Conservation (phyloP, 2,888 invertebrate genomes). For the Polymixis flavicincta region DNA sequence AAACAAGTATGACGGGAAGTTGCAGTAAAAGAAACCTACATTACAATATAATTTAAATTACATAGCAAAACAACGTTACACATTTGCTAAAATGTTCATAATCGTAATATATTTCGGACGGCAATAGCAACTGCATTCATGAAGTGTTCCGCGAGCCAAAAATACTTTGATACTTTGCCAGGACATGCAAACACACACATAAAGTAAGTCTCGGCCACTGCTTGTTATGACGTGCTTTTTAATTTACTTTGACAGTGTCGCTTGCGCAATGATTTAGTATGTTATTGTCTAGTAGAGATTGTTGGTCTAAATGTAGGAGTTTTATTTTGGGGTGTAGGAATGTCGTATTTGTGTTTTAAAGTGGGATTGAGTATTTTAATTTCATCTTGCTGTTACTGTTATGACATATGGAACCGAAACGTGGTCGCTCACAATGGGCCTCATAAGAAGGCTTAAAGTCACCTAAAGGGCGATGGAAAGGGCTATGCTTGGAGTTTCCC, state of each 20-base stretch:
- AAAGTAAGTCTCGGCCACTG: constrained; percentile 70
- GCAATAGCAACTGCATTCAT: constrained; percentile 84
- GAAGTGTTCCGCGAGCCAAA: constrained; percentile 86
- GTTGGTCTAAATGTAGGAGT: not conserved
- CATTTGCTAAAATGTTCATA: constrained; percentile 64
- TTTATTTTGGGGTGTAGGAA: not conserved
- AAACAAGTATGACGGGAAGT: not conserved
- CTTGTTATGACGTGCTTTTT: constrained; percentile 72
- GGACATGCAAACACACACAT: constrained; percentile 83
- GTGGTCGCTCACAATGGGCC: too few species aligned
- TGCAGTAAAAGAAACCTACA: not conserved
- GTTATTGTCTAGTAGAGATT: constrained; percentile 10
- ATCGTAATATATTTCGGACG: constrained; percentile 76
- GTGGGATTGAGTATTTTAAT: too few species aligned
- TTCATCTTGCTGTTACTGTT: not conserved
- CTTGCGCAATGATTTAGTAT: constrained; percentile 20
- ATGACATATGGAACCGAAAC: too few species aligned
- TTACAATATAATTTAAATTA: not conserved
- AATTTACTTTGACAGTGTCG: constrained; percentile 64
- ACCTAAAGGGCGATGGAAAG: too few species aligned
- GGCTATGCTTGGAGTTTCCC: too few species aligned
- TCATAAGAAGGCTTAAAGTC: too few species aligned
- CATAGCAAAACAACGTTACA: constrained; percentile 20
- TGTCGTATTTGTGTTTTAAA: not conserved
- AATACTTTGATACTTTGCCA: constrained; percentile 88